Base-by-base conservation (phyloP, 64 coral and sea anemone species). In the Catalaphyllia jardinei region DNA sequence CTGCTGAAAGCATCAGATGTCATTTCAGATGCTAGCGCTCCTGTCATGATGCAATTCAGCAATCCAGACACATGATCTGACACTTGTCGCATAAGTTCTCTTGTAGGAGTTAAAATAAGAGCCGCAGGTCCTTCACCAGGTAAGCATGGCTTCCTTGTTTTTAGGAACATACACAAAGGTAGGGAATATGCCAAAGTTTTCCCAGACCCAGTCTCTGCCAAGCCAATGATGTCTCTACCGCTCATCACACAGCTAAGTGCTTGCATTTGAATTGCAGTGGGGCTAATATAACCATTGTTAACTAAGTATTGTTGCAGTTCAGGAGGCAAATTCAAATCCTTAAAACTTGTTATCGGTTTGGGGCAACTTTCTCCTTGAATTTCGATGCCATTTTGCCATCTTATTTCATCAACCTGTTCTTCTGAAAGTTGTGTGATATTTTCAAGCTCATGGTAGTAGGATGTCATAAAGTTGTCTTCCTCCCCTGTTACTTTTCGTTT, bases 251-350 rank as follows among this genome's bases (percentile, higher is more conserved):
- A 99, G n/a, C 97, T 99, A 4, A 99, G 69, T 35, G 94, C 91
- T 79, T 99, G 97, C 97, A 99, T 99, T 20, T 99, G 97, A 59
- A 99, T 99, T 4, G 94, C 63, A n/a, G 97, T 99, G 3, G 97
- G 97, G 13, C 29, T 18, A 35, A 87, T 31, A 52, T 88, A 93
- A 29, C 91, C 93, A 27, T 95, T 95, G 19, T 90, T 62, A 60
- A 33, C 80, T 22, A 99, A 87, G 67, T 95, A 99, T 30, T 88
- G 60, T 46, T 83, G 84, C 18, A 99, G 78, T 88, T 93, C 91
- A 7, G 11, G 27, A 0, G 91, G 90, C 8, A 99, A 80, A 75
- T 88, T 88, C 31, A 99, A 86, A 78, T 99, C 94, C 49, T 73
- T 61, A 54, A 99, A 99, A 30, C 82, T 86, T 77, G 60, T 77